A percentile compares a stretch with the other conserved stretches of the same genome.
Evolutionary conservation across 2,113 vertebrate species (phyloP).

Genomic region (Mesitornis unicolor): DNA sequence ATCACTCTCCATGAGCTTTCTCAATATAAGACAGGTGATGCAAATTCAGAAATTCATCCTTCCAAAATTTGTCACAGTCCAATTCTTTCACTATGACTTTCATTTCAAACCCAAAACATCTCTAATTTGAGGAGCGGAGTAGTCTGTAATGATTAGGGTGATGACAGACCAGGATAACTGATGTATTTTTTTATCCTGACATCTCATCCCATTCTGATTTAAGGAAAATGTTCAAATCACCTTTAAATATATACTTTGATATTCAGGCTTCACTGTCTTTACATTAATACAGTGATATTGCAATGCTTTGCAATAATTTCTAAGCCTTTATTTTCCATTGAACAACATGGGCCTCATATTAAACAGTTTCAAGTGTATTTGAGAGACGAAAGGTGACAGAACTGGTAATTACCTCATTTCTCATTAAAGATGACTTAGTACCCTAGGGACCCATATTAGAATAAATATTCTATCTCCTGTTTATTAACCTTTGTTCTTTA

Average conservation of each 20-base stretch:
- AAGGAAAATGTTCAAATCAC: background rate
- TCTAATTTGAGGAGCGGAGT: background rate
- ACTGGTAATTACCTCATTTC: constrained; percentile 59
- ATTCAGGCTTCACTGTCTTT: background rate
- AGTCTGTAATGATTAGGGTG: background rate
- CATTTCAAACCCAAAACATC: background rate
- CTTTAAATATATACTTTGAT: background rate
- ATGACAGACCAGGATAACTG: background rate
- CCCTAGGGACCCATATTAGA: constrained; percentile 9
- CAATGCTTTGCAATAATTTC: background rate
- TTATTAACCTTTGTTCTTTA: constrained; percentile 56
- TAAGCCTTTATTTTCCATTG: background rate
- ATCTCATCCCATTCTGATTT: background rate
- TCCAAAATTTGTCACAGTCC: background rate
- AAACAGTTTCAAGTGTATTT: constrained; percentile 46
- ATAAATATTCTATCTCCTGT: constrained; percentile 52
- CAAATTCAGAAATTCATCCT: background rate
- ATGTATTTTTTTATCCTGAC: background rate
- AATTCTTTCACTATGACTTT: background rate
- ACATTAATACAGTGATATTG: background rate
- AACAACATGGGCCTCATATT: background rate
- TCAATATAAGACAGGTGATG: background rate
- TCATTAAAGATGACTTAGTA: constrained; percentile 52
- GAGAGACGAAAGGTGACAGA: constrained; percentile 50
- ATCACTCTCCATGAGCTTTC: background rate